A percentile compares a stretch with the other conserved stretches of the same genome.
These are phyloP conservation scores for Magallana angulata DNA, from an alignment of 1,140 invertebrate species.

Conservation along the genomic window DNA sequence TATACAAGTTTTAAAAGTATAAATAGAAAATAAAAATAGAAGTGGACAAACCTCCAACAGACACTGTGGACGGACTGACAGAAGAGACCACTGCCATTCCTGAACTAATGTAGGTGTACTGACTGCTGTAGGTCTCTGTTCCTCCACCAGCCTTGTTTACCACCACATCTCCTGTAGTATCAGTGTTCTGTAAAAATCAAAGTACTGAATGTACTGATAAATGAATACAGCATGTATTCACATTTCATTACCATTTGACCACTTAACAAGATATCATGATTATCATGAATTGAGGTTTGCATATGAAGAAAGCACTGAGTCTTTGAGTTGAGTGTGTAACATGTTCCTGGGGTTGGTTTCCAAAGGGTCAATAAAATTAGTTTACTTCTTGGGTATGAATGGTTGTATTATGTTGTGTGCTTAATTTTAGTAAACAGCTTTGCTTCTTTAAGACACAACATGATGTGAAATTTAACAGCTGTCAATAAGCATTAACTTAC, in stretches of 20 bases:
- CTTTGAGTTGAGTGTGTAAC: no score
- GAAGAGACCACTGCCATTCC: constrained; percentile 2
- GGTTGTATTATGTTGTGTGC: no score
- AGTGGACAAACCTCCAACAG: not conserved
- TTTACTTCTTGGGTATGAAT: no score
- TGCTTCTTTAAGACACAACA: not conserved
- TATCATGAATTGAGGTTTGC: no score
- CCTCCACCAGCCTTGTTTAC: not conserved
- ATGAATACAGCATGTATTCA: no score
- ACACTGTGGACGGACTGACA: not conserved
- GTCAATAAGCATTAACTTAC: constrained; percentile 45
- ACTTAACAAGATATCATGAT: no score
- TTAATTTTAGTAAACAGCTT: not conserved
- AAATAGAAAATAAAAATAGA: not conserved
- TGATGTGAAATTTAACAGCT: not conserved
- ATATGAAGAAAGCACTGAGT: no score
- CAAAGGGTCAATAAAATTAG: no score
- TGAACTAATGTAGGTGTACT: not conserved
- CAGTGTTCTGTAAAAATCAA: not conserved
- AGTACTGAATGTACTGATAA: no score
- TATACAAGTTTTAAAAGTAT: not conserved
- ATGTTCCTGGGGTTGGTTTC: no score
- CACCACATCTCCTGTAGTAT: not conserved
- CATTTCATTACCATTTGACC: no score
- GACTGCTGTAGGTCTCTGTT: not conserved